A percentile compares a stretch with the other conserved stretches of the same genome.
Evolutionary conservation across 2,113 vertebrate genomes (phyloP).

Genomic region (Oncorhynchus keta): DNA sequence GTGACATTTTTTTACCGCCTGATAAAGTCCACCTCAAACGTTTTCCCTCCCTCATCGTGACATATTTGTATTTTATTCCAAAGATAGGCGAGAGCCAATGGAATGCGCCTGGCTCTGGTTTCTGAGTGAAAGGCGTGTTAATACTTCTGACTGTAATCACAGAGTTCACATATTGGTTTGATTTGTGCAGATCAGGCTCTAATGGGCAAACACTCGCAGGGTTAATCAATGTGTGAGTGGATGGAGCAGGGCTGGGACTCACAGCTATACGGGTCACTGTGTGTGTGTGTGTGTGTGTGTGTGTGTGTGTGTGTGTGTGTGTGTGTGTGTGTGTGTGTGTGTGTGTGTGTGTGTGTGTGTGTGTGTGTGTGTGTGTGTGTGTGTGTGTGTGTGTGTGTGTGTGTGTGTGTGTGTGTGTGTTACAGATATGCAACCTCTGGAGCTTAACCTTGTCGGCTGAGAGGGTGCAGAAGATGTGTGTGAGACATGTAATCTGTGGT

Average conservation of each 20-base stretch:
- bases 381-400: constrained; percentile 11
- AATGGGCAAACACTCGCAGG: constrained; percentile 65
- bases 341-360: constrained; percentile 7
- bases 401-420: constrained; percentile 1
- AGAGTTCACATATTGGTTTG: constrained; percentile 72
- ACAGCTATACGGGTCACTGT: constrained; percentile 26
- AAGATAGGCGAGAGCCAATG: too few species aligned
- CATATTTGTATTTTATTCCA: too few species aligned
- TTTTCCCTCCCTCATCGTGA: background rate
- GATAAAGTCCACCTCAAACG: too few species aligned
- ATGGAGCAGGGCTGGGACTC: constrained; percentile 41
- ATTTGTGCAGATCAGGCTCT: constrained; percentile 69
- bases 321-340: constrained; percentile 5
- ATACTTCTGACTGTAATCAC: constrained; percentile 60
- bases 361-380: constrained; percentile 4
- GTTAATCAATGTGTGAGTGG: constrained; percentile 67
- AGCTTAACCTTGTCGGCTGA: too few species aligned
- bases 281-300: constrained; percentile 10
- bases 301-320: constrained; percentile 5
- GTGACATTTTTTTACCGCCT: constrained; percentile 35
- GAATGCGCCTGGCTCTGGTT: too few species aligned
- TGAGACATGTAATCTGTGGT: background rate
- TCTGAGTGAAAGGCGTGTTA: too few species aligned
- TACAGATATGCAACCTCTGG: too few species aligned
- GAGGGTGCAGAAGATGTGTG: constrained; percentile 5